Conservation (phyloP, 2,113 vertebrate species). For the Plecotus auritus region DNA sequence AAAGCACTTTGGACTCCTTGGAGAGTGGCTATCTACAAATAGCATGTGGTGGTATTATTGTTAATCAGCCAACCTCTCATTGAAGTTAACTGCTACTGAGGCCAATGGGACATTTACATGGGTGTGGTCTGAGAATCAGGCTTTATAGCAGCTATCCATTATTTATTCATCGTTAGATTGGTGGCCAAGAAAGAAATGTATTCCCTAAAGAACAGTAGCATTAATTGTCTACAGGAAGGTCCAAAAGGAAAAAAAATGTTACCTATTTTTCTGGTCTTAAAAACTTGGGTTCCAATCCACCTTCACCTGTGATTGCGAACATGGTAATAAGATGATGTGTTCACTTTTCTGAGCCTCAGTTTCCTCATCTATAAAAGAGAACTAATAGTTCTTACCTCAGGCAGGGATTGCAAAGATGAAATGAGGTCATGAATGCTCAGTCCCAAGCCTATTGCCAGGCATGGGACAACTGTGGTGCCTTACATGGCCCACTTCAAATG, state of each 20-base stretch:
- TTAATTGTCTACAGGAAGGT: neutral
- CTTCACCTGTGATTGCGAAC: neutral
- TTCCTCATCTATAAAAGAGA: neutral
- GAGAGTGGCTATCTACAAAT: slow-evolving; percentile 34
- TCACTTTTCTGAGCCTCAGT: neutral
- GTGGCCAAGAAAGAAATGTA: slow-evolving; percentile 15
- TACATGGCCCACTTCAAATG: neutral
- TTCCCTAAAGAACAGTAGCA: slow-evolving; percentile 11
- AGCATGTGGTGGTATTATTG: slow-evolving; percentile 60
- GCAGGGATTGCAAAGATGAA: neutral
- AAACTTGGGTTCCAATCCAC: neutral
- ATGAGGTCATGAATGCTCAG: neutral
- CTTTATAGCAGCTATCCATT: neutral
- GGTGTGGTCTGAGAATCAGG: slow-evolving; percentile 18
- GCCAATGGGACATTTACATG: slow-evolving; percentile 1
- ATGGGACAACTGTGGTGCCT: neutral
- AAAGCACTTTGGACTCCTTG: slow-evolving; percentile 34
- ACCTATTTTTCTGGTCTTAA: neutral
- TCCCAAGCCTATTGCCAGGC: neutral
- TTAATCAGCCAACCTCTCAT: slow-evolving; percentile 51
- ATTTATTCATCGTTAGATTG: slow-evolving; percentile 55
- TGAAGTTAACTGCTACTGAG: slow-evolving; percentile 59
- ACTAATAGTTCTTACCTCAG: neutral
- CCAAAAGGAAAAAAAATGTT: neutral
- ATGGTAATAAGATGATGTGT: neutral